Percentiles rank a stretch among this genome's conserved stretches.
Evolutionary conservation across 2,113 vertebrate genomes (phyloP).

Genomic region (Pontoporia blainvillei): DNA sequence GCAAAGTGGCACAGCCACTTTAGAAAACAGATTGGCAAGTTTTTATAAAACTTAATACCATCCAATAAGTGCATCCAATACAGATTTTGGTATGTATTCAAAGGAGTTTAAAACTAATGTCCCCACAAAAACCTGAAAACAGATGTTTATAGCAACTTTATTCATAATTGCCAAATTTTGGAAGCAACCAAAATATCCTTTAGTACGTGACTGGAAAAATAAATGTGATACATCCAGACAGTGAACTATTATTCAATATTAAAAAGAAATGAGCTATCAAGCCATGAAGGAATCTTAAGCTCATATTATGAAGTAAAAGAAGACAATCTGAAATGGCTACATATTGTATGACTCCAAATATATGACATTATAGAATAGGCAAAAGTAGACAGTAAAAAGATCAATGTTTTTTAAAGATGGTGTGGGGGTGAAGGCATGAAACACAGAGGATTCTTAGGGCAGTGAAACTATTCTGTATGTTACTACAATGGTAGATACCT

Average conservation of each 20-base stretch:
- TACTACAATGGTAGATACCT: background rate
- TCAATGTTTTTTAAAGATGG: background rate
- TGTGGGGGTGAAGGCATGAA: background rate
- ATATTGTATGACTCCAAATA: background rate
- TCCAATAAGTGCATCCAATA: too few relatives aligned
- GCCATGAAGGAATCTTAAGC: background rate
- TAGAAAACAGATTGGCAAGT: background rate
- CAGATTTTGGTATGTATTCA: background rate
- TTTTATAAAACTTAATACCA: background rate
- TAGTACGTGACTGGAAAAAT: background rate
- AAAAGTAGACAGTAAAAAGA: background rate
- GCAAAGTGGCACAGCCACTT: background rate
- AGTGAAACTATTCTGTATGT: background rate
- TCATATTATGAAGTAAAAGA: background rate
- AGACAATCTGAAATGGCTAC: background rate
- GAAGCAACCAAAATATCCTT: background rate
- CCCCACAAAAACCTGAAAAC: background rate
- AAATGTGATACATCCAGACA: background rate
- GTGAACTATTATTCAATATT: background rate
- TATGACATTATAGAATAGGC: background rate
- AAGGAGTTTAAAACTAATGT: background rate
- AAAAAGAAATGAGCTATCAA: background rate
- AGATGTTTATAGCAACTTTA: background rate
- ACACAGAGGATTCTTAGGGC: background rate
- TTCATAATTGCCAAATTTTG: background rate